These are phyloP conservation scores for Cryptus armator DNA, from an alignment of 2,888 invertebrate species.

Conservation along the genomic window DNA sequence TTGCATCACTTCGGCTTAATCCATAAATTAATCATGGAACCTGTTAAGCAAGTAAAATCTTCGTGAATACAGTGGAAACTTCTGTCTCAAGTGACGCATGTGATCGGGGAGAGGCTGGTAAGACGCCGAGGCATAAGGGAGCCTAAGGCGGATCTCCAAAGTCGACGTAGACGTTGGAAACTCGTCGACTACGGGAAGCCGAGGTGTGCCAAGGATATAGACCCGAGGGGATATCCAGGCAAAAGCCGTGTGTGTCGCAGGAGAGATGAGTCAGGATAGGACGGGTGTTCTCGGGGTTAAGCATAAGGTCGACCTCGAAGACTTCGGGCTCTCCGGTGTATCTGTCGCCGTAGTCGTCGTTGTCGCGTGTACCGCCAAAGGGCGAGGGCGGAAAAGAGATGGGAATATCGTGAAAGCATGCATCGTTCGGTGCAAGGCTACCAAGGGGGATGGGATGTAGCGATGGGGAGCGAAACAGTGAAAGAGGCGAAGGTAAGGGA, in stretches of 20 bases:
- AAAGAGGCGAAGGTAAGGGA: constrained; percentile 12
- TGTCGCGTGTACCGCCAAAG: constrained; percentile 9
- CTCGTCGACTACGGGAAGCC: constrained; percentile 17
- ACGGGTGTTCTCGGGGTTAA: constrained; percentile 25
- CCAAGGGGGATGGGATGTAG: not conserved
- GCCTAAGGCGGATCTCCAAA: constrained; percentile 31
- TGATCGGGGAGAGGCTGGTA: constrained; percentile 12
- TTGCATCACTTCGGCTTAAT: too few relatives aligned
- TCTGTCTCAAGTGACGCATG: constrained; percentile 10
- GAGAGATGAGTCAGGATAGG: constrained; percentile 33
- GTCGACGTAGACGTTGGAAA: constrained; percentile 26
- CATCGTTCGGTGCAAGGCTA: constrained; percentile 1
- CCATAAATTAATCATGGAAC: not conserved
- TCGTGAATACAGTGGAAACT: not conserved
- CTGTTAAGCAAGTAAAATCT: not conserved
- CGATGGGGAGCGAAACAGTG: constrained; percentile 17
- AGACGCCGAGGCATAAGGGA: not conserved
- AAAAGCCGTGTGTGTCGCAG: constrained; percentile 11
- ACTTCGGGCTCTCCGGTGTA: not conserved
- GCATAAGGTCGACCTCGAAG: constrained; percentile 28
- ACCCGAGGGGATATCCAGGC: constrained; percentile 42
- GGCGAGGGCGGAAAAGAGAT: constrained; percentile 2
- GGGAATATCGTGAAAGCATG: constrained; percentile 7
- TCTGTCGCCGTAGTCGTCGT: constrained; percentile 33
- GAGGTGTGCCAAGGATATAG: constrained; percentile 21